These are phyloP conservation scores for Sterrhoptilus dennistouni DNA, from an alignment of 2,113 vertebrate genomes.

Conservation along the genomic window DNA sequence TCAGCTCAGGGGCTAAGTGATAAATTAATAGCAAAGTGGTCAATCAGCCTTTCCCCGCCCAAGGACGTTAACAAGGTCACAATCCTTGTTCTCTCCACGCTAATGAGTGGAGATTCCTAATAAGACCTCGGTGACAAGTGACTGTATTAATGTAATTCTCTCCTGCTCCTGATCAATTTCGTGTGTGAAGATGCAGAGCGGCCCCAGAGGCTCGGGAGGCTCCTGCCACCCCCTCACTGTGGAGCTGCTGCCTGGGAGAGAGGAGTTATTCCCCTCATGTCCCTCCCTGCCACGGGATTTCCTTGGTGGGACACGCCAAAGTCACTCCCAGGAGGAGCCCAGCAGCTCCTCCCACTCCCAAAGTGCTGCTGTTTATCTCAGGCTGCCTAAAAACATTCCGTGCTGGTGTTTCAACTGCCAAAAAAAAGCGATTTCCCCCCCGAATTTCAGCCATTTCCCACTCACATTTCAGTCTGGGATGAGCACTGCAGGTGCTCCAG, in stretches of 20 bases:
- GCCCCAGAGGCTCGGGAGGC: not conserved
- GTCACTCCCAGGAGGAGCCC: not conserved
- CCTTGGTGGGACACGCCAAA: fast-evolving
- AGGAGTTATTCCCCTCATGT: fast-evolving
- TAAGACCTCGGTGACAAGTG: constrained; percentile 48
- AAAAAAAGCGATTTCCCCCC: too few species aligned
- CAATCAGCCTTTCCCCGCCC: not conserved
- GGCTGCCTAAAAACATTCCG: fast-evolving
- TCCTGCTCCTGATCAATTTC: constrained; percentile 32
- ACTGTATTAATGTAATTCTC: constrained; percentile 54
- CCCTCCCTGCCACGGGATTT: not conserved
- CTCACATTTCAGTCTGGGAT: not conserved
- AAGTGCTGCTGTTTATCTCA: not conserved
- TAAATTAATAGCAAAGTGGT: not conserved
- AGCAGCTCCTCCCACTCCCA: not conserved
- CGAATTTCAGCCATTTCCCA: not conserved
- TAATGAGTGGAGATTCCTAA: constrained; percentile 51
- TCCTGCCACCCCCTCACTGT: not conserved
- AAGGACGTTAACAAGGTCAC: constrained; percentile 43
- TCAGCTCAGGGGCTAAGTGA: not conserved
- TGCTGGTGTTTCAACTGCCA: not conserved
- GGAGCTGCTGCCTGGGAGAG: not conserved
- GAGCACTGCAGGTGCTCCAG: not conserved
- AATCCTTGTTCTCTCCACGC: constrained; percentile 8
- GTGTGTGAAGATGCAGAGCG: not conserved